Evolutionary conservation across 2,888 invertebrate genomes (phyloP).

Genomic region (Amphiduros pacificus): DNA sequence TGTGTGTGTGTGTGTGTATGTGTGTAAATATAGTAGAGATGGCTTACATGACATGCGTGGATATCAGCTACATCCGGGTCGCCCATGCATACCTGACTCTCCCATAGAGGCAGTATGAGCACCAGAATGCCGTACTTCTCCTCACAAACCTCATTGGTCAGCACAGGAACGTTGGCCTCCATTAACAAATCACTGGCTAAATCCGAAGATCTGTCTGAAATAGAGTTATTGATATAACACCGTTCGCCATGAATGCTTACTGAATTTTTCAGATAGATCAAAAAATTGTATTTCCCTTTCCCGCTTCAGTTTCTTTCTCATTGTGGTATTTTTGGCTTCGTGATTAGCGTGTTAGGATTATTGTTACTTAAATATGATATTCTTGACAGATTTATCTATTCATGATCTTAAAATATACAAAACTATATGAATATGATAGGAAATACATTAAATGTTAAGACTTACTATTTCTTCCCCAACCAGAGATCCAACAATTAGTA

Average conservation of each 20-base stretch:
- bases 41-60: slow-evolving; percentile 18
- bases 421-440: no score
- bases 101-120: slow-evolving; percentile 1
- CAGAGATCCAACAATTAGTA: slow-evolving; percentile 15
- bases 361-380: no score
- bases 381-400: no score
- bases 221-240: no score
- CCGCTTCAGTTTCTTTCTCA: no score
- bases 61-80: not conserved
- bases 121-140: slow-evolving; percentile 6
- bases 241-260: no score
- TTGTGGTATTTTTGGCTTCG: no score
- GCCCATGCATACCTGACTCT: slow-evolving; percentile 10
- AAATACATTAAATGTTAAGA: no score
- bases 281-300: no score
- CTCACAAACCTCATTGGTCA: slow-evolving; percentile 9
- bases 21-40: not conserved
- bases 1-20: not conserved
- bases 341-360: no score
- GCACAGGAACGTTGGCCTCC: slow-evolving; percentile 9
- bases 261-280: not conserved
- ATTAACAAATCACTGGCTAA: slow-evolving; percentile 6
- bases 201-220: slow-evolving; percentile 3
- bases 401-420: no score
- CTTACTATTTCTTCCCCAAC: slow-evolving; percentile 18